Conservation (phyloP, 2,113 vertebrate species). For the Phalacrocorax pelagicus region DNA sequence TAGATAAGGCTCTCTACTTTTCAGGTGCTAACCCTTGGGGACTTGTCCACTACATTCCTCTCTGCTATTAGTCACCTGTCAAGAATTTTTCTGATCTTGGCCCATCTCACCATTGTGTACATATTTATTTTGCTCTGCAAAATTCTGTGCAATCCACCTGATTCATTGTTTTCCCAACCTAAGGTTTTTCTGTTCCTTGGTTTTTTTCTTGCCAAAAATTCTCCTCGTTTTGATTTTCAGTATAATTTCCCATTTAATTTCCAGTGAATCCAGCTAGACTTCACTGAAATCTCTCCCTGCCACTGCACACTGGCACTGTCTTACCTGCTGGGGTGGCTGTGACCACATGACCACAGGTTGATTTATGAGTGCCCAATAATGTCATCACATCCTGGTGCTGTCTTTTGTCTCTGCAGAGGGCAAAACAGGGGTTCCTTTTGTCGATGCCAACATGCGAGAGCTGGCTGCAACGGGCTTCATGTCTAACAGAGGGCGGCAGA, state of each 20-base stretch:
- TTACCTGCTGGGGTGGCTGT: neutral
- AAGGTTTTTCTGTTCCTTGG: neutral
- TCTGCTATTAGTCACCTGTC: neutral
- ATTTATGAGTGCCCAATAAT: neutral
- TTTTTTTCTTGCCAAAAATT: neutral
- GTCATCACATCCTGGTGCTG: neutral
- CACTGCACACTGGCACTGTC: neutral
- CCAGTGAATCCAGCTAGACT: neutral
- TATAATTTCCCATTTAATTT: neutral
- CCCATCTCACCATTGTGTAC: neutral
- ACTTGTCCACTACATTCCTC: neutral
- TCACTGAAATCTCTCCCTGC: neutral
- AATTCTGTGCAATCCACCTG: neutral
- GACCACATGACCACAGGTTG: neutral
- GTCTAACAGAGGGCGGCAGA: conserved; percentile 85
- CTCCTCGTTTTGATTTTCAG: neutral
- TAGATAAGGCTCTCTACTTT: neutral
- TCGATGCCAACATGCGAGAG: conserved; percentile 87
- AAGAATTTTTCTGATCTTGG: neutral
- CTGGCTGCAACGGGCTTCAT: conserved; percentile 80
- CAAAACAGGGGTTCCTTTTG: conserved; percentile 82
- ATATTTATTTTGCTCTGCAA: neutral
- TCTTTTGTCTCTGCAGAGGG: conserved; percentile 71
- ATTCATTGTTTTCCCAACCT: neutral
- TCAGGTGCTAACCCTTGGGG: neutral